A percentile compares a stretch with the other conserved stretches of the same genome.
Evolutionary conservation across 2,113 vertebrate species (phyloP).

Genomic region (Cathartes aura): DNA sequence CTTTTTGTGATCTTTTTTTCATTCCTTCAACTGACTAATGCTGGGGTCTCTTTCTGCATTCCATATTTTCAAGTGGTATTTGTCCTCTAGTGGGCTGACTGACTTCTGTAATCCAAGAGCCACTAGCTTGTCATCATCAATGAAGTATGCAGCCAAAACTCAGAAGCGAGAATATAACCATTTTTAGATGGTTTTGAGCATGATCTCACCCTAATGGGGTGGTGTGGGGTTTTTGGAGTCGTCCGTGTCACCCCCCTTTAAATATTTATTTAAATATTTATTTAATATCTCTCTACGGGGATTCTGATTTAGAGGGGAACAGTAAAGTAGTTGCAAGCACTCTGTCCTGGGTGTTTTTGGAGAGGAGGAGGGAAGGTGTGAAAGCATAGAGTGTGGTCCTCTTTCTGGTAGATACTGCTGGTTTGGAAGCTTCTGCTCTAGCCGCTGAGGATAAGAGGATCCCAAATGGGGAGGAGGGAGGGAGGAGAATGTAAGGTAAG

Average conservation of each 20-base stretch:
- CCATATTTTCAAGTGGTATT: not conserved
- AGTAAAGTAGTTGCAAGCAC: not conserved
- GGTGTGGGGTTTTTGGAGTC: not conserved
- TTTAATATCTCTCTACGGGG: not conserved
- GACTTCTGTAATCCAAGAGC: not conserved
- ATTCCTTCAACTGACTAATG: not conserved
- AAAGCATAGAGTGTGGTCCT: not conserved
- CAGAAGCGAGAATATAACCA: not conserved
- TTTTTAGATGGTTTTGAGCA: not conserved
- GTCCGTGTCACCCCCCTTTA: not conserved
- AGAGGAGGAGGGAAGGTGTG: not conserved
- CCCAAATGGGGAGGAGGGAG: not conserved
- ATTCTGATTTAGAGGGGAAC: not conserved
- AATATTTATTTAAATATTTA: not conserved
- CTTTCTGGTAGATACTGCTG: not conserved
- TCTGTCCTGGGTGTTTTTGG: not conserved
- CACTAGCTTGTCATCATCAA: not conserved
- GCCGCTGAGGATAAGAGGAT: not conserved
- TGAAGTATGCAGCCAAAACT: not conserved
- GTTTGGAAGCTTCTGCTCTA: not conserved
- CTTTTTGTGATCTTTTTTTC: not conserved
- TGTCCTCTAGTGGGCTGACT: not conserved
- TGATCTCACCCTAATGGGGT: not conserved
- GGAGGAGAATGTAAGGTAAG: conserved; percentile 30
- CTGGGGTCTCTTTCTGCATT: not conserved